phyloP scores from a whole-genome alignment of 2,113 vertebrate species.

The Seriola dumerili region DNA sequence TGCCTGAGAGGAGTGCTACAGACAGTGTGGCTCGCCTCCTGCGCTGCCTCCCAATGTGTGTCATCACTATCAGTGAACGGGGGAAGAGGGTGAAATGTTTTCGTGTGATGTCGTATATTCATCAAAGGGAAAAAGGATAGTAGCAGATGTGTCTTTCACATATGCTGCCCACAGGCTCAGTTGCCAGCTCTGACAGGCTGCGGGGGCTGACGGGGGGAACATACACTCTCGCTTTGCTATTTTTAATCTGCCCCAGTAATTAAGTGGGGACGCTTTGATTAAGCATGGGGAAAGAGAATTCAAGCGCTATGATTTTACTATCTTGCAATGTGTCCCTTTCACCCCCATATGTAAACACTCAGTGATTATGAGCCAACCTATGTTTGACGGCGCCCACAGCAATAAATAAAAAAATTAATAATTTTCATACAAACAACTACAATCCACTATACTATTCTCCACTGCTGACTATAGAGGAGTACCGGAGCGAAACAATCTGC shows the following conservation, averaged over 20 bases:
- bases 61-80: slow-evolving; percentile 15
- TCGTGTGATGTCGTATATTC: slow-evolving; percentile 51
- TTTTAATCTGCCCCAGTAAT: slow-evolving; percentile 69
- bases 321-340: not conserved
- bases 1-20: slow-evolving; percentile 11
- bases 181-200: slow-evolving; percentile 57
- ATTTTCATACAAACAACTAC: too few relatives aligned
- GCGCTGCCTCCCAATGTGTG: slow-evolving; percentile 34
- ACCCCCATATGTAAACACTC: slow-evolving; percentile 16
- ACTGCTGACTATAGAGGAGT: not conserved
- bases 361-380: not conserved
- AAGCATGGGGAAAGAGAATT: slow-evolving; percentile 43
- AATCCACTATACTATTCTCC: not conserved
- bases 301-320: slow-evolving; percentile 27
- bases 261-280: slow-evolving; percentile 58
- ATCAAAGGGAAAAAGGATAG: slow-evolving; percentile 53
- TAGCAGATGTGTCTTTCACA: slow-evolving; percentile 65
- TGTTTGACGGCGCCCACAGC: not conserved
- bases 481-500: not conserved
- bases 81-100: slow-evolving; percentile 44
- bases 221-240: slow-evolving; percentile 44
- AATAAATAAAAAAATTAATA: not conserved
- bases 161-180: slow-evolving; percentile 68
- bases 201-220: slow-evolving; percentile 49
- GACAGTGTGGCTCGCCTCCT: not conserved